Conservation (phyloP, 1,140 invertebrate species). For the Melitaea cinxia region DNA sequence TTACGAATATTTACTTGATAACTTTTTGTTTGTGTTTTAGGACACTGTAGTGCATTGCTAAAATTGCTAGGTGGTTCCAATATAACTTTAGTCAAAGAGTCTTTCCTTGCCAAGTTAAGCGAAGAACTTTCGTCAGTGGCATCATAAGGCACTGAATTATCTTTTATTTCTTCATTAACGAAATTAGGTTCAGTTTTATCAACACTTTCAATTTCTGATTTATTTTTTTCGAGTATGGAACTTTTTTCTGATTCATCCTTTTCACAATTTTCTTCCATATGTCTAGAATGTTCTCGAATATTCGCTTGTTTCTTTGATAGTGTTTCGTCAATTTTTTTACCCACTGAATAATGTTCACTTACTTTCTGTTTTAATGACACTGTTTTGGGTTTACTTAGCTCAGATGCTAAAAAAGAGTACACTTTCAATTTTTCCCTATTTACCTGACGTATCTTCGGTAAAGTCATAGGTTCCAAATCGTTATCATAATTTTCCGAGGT, state of each 20-base stretch:
- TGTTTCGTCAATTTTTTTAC: slow-evolving; percentile 62
- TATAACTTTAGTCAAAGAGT: neutral
- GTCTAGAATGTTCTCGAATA: neutral
- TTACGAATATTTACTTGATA: neutral
- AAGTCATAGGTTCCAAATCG: slow-evolving; percentile 47
- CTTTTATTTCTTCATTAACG: neutral
- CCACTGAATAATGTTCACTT: slow-evolving; percentile 56
- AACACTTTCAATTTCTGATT: neutral
- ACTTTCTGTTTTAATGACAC: slow-evolving; percentile 71
- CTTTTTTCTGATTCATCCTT: slow-evolving; percentile 13
- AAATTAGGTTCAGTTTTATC: neutral
- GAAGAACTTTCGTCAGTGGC: neutral
- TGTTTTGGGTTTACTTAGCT: slow-evolving; percentile 63
- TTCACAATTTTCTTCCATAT: neutral
- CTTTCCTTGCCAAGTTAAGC: neutral
- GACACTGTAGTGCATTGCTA: neutral
- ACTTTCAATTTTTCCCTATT: slow-evolving; percentile 64
- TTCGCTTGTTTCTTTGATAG: slow-evolving; percentile 30
- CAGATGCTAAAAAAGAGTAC: slow-evolving; percentile 63
- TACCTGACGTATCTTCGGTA: slow-evolving; percentile 57
- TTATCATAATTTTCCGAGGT: slow-evolving; percentile 42
- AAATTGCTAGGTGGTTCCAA: neutral
- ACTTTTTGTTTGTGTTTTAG: neutral
- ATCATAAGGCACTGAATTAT: neutral
- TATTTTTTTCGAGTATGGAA: neutral